Conservation (phyloP, 2,113 vertebrate genomes). For the Garra rufa region DNA sequence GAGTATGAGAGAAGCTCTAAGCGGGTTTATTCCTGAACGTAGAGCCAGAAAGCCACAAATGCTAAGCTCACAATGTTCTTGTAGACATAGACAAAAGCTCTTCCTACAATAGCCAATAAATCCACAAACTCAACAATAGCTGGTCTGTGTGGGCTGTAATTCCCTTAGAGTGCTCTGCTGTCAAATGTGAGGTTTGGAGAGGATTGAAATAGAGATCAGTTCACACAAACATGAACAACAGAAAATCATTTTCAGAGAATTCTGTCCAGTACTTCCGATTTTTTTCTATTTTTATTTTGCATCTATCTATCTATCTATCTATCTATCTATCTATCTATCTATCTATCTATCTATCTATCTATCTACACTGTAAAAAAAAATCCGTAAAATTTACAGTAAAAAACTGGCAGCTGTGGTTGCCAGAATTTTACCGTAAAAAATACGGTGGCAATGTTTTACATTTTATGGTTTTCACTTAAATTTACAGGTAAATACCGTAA, state of each 20-base stretch:
- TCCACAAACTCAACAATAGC: slow-evolving; percentile 16
- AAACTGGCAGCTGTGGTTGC: too few relatives aligned
- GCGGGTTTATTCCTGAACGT: slow-evolving; percentile 10
- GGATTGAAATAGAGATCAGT: not conserved
- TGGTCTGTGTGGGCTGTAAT: slow-evolving; percentile 18
- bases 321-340: too few relatives aligned
- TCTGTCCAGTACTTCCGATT: not conserved
- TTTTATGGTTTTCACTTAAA: too few relatives aligned
- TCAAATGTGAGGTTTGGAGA: not conserved
- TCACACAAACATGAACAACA: not conserved
- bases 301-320: too few relatives aligned
- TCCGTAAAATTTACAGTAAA: too few relatives aligned
- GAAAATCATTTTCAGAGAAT: not conserved
- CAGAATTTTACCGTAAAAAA: too few relatives aligned
- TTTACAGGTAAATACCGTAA: too few relatives aligned
- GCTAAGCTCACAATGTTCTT: slow-evolving; percentile 19
- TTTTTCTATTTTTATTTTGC: too few relatives aligned
- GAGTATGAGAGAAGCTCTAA: not conserved
- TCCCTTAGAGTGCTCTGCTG: slow-evolving; percentile 20
- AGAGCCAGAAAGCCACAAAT: not conserved
- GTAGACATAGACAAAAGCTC: slow-evolving; percentile 14
- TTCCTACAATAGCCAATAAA: slow-evolving; percentile 40
- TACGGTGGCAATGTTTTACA: too few relatives aligned
- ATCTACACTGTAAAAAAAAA: too few relatives aligned
- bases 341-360: too few relatives aligned